Conservation (phyloP, 2,797 vertebrate species). For the Rousettus madagascariensis region DNA sequence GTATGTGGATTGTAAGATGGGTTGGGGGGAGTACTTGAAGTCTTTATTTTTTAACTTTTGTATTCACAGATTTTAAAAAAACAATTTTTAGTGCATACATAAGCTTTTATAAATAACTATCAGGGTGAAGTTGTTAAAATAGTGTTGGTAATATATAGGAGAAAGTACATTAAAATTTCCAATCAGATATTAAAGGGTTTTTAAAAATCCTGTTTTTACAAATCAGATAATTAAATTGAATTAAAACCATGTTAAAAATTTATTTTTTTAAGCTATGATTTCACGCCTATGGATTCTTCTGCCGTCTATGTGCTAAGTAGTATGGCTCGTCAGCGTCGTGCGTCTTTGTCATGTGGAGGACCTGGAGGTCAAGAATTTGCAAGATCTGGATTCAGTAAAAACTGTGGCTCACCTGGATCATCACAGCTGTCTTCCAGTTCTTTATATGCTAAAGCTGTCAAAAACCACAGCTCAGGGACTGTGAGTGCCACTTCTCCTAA, state of each 20-base stretch:
- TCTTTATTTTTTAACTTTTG: background rate
- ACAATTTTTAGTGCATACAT: background rate
- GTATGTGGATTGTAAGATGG: background rate
- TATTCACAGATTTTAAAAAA: background rate
- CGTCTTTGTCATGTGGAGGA: slow-evolving; percentile 94
- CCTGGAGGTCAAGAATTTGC: slow-evolving; percentile 92
- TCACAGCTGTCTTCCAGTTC: slow-evolving; percentile 88
- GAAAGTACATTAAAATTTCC: background rate
- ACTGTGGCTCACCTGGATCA: slow-evolving; percentile 86
- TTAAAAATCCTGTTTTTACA: background rate
- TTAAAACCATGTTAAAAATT: background rate
- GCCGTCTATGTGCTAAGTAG: slow-evolving; percentile 98
- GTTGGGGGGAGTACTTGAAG: background rate
- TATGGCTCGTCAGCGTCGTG: slow-evolving; percentile 98
- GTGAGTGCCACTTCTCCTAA: slow-evolving; percentile 92
- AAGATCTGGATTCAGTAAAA: slow-evolving; percentile 89
- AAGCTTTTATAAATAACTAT: background rate
- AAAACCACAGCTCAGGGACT: slow-evolving; percentile 95
- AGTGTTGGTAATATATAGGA: background rate
- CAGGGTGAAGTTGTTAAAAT: background rate
- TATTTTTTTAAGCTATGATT: slow-evolving; percentile 93
- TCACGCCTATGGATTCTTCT: slow-evolving; percentile 98
- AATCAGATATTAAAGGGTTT: background rate
- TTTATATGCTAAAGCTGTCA: slow-evolving; percentile 90
- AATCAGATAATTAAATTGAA: background rate